These are phyloP conservation scores for Cryptocephalus moraei DNA, from an alignment of 2,888 invertebrate genomes.

Conservation along the genomic window DNA sequence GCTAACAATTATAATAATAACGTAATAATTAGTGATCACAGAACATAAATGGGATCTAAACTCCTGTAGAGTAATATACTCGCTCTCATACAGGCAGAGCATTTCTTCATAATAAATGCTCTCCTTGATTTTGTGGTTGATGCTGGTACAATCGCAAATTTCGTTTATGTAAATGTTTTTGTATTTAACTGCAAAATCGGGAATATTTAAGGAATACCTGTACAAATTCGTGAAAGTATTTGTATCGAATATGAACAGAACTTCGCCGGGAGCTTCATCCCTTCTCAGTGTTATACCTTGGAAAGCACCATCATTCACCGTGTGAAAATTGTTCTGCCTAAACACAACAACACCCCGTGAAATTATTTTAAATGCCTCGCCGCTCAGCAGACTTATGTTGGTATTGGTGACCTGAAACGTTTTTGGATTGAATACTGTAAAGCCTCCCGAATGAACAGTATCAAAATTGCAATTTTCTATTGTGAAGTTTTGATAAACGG, in stretches of 20 bases:
- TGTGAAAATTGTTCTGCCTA: constrained; percentile 52
- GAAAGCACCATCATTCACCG: constrained; percentile 52
- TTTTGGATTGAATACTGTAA: constrained; percentile 54
- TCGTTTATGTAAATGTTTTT: constrained; percentile 49
- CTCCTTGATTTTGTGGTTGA: constrained; percentile 21
- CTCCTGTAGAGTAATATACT: constrained; percentile 24
- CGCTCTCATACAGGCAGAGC: constrained; percentile 25
- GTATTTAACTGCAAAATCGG: constrained; percentile 46
- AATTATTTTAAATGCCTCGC: constrained; percentile 53
- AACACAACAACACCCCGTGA: constrained; percentile 54
- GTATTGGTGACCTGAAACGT: constrained; percentile 53
- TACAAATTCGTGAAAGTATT: constrained; percentile 49
- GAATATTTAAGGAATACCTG: constrained; percentile 48
- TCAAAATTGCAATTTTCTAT: constrained; percentile 56
- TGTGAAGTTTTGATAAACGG: constrained; percentile 54
- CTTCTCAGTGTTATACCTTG: constrained; percentile 45
- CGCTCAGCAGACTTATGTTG: constrained; percentile 47
- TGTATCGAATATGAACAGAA: constrained; percentile 50
- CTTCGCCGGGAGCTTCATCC: constrained; percentile 38
- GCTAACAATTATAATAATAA: constrained; percentile 33
- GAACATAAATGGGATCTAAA: constrained; percentile 29
- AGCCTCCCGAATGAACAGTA: constrained; percentile 56
- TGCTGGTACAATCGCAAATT: constrained; percentile 45
- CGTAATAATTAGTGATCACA: constrained; percentile 26
- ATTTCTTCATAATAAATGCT: constrained; percentile 26